Evolutionary conservation across 1,140 invertebrate genomes (phyloP).

Genomic region (Doryteuthis pealeii): DNA sequence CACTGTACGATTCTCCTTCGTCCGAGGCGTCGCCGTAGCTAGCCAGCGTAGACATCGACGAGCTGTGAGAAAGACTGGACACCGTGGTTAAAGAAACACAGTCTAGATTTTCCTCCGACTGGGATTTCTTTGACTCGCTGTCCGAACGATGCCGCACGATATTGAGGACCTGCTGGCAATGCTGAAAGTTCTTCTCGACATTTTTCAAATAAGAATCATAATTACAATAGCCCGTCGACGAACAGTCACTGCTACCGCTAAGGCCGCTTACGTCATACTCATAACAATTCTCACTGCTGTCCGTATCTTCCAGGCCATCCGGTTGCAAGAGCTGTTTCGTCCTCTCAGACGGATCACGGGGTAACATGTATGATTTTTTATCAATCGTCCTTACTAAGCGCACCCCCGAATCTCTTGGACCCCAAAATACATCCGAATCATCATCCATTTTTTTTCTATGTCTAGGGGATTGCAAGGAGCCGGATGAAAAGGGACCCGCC

Average conservation of each 20-base stretch:
- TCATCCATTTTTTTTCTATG: no score
- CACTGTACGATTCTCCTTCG: background rate
- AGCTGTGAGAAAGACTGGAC: background rate
- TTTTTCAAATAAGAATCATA: background rate
- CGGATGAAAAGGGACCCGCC: no score
- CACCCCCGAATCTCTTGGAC: no score
- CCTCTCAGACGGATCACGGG: background rate
- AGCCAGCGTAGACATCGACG: background rate
- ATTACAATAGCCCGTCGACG: background rate
- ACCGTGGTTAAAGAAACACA: background rate
- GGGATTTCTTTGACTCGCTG: background rate
- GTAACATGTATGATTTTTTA: background rate
- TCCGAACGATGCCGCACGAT: background rate
- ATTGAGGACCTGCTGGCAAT: background rate
- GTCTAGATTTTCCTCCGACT: background rate
- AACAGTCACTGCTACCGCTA: background rate
- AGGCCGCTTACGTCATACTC: slow-evolving; percentile 10
- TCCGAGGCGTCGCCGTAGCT: slow-evolving; percentile 4
- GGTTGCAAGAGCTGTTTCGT: background rate
- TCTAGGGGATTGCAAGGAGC: no score
- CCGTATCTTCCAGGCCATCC: background rate
- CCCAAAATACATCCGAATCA: no score
- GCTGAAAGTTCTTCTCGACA: slow-evolving; percentile 2
- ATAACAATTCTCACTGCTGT: slow-evolving; percentile 6
- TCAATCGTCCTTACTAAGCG: no score